Conservation (phyloP, 1,140 invertebrate genomes). For the Drosophila tsacasi region DNA sequence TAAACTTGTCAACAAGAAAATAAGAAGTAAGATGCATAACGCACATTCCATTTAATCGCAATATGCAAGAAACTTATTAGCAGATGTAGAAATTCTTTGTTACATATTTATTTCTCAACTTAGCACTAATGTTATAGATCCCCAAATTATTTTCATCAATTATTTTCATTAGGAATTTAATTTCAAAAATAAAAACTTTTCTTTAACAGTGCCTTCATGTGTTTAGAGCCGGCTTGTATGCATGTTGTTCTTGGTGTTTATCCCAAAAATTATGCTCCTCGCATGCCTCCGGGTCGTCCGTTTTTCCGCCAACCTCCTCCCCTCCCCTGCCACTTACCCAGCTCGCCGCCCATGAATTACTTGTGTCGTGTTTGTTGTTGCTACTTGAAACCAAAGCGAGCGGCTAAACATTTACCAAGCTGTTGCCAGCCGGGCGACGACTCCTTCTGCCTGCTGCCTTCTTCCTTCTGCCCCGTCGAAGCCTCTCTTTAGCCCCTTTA, state of each 20-base stretch:
- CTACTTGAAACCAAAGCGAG: constrained; percentile 55
- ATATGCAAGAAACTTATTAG: too few species aligned
- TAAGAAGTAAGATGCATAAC: background rate
- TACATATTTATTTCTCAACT: too few species aligned
- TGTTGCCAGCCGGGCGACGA: constrained; percentile 49
- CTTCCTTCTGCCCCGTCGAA: background rate
- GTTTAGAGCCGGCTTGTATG: constrained; percentile 20
- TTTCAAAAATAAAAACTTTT: background rate
- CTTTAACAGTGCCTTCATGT: constrained; percentile 16
- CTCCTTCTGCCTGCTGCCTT: constrained; percentile 1
- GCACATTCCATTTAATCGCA: background rate
- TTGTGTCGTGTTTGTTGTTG: constrained; percentile 27
- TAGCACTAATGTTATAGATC: too few species aligned
- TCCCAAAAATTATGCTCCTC: constrained; percentile 75
- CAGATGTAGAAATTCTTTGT: too few species aligned
- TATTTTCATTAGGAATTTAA: background rate
- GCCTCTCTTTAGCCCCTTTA: constrained; percentile 2
- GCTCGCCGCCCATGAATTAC: constrained; percentile 29
- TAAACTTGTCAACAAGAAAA: too few species aligned
- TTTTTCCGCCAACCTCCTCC: background rate
- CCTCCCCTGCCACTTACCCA: constrained; percentile 1
- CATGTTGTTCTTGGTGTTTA: constrained; percentile 63
- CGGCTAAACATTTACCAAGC: constrained; percentile 71
- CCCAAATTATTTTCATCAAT: too few species aligned
- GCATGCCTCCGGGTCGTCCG: constrained; percentile 44